These are phyloP conservation scores for Avahi laniger DNA, from an alignment of 2,797 vertebrate genomes.

Conservation along the genomic window DNA sequence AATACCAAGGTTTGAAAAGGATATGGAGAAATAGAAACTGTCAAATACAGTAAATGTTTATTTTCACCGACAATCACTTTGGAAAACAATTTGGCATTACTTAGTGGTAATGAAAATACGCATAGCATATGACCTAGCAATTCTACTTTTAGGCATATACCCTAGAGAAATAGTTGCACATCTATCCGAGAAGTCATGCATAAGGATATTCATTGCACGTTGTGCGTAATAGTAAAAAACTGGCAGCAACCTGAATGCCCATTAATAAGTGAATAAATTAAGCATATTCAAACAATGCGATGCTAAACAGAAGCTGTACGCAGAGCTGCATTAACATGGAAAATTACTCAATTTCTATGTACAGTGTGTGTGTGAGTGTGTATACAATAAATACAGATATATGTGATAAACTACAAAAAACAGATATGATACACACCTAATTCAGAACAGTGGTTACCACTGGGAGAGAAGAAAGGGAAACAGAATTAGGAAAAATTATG, in stretches of 20 bases:
- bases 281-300: background rate
- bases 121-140: background rate
- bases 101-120: background rate
- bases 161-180: background rate
- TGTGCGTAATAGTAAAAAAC: background rate
- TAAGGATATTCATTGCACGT: background rate
- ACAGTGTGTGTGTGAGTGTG: background rate
- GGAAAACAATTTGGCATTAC: background rate
- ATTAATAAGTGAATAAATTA: background rate
- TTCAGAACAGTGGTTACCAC: background rate
- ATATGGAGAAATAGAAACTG: background rate
- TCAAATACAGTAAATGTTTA: background rate
- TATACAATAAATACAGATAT: background rate
- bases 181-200: background rate
- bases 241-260: background rate
- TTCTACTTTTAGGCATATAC: background rate
- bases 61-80: background rate
- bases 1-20: background rate
- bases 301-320: background rate
- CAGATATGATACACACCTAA: background rate
- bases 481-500: background rate
- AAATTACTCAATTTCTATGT: background rate
- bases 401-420: background rate
- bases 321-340: background rate
- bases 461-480: background rate